These are phyloP conservation scores for Phaethon lepturus DNA, from an alignment of 2,113 vertebrate genomes.

Conservation along the genomic window DNA sequence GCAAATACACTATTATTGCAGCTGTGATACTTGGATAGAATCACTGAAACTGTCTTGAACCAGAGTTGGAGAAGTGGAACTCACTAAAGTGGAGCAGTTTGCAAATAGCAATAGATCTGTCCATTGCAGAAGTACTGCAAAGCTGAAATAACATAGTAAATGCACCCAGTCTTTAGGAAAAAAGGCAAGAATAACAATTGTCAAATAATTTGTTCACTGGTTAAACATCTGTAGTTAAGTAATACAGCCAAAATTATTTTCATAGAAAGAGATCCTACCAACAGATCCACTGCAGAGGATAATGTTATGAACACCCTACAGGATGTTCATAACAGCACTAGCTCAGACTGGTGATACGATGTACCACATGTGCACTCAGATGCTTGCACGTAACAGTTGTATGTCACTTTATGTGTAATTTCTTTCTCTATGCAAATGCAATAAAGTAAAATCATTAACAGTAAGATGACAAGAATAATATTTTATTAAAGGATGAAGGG, in stretches of 20 bases:
- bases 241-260: background rate
- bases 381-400: fast-evolving
- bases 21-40: background rate
- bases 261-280: background rate
- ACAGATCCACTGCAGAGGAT: background rate
- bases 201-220: background rate
- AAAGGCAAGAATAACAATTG: background rate
- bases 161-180: background rate
- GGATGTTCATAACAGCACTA: background rate
- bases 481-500: background rate
- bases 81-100: background rate
- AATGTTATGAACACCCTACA: background rate
- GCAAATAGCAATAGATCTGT: background rate
- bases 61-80: background rate
- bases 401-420: background rate
- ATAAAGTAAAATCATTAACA: background rate
- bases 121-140: background rate
- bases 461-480: background rate
- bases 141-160: background rate
- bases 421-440: background rate
- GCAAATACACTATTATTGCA: background rate
- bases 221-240: background rate
- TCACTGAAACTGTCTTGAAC: background rate
- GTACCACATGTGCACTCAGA: background rate
- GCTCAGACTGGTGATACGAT: background rate